Evolutionary conservation across 1,140 invertebrate genomes (phyloP).

Genomic region (Drosophila ohnishii): DNA sequence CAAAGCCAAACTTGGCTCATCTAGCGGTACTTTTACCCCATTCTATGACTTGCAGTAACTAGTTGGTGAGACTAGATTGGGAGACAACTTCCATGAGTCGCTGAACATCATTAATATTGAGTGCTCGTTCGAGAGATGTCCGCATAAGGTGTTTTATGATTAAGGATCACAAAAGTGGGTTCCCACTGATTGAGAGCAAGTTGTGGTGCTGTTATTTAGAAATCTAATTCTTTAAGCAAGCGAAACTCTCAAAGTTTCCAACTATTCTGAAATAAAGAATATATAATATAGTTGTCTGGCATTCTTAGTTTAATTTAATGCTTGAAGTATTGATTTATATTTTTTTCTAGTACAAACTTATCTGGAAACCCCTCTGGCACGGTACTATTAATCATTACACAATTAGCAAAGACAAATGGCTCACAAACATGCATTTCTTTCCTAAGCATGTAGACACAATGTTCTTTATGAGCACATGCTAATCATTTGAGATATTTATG

Average conservation of each 20-base stretch:
- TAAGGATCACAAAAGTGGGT: conserved; percentile 20
- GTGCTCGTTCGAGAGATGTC: neutral
- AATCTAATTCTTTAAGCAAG: neutral
- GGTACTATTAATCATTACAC: conserved; percentile 18
- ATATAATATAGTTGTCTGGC: neutral
- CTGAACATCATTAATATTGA: conserved; percentile 21
- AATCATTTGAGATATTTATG: conserved; percentile 66
- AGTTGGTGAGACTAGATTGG: conserved; percentile 14
- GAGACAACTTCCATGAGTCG: conserved; percentile 16
- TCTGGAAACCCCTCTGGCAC: neutral
- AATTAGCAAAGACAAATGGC: conserved; percentile 19
- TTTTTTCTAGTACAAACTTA: neutral
- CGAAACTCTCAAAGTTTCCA: neutral
- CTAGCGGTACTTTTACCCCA: conserved; percentile 39
- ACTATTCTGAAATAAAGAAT: neutral
- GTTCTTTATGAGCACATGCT: conserved; percentile 49
- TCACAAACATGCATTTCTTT: conserved; percentile 14
- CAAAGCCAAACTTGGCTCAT: conserved; percentile 28
- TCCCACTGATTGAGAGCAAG: neutral
- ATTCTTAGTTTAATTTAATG: neutral
- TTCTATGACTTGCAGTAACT: conserved; percentile 13
- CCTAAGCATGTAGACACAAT: conserved; percentile 4
- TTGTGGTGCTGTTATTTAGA: neutral
- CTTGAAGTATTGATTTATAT: neutral
- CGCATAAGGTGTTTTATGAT: conserved; percentile 6